Evolutionary conservation across 1,140 invertebrate species (phyloP), one percentile per base, ranked within the genome.

Genomic region (Elysia chlorotica): DNA sequence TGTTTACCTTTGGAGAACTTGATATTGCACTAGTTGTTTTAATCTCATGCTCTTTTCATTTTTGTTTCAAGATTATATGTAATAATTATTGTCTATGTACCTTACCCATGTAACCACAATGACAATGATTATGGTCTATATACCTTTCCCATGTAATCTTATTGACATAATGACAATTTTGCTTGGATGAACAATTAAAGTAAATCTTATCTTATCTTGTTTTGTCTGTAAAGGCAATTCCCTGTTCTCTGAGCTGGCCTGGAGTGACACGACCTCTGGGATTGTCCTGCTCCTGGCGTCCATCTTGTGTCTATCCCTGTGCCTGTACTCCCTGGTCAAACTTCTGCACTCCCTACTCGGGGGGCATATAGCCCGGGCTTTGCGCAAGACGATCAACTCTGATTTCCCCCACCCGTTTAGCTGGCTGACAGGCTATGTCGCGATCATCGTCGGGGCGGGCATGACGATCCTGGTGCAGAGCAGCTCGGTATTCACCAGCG

Each of bases 401-500:
- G 86, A 91, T 56, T 87, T 90, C 36, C 89, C 86, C 5, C 81
- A 86, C 78, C 81, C 87, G 74, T 83, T 89, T 79, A 78, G 82
- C 78, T 76, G 85, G 56, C 78, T 90, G 71, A 85, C 91, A 71
- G 90, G 90, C 14, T 92, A 91, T 75, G 68, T 91, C 17, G 89
- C 90, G 10, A 89, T 92, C 74, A 37, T 90, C n/a, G 74, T 91
- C n/a, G 91, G 91, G 25, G 87, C 88, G 23, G 78, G 87, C 0
- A 81, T 92, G 71, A 92, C 91, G 3, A 88, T 92, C 37, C 79
- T 92, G 36, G 89, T 92, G 0, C 91, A 92, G 84, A 91, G 90
- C 41, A 90, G 88, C 71, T 91, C 91, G 3, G 89, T 92, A 19
- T 92, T 92, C 79, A 91, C 91, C 0, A 91, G 91, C 14, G 88